Conservation (phyloP, 2,113 vertebrate genomes). For the Lophius piscatorius region DNA sequence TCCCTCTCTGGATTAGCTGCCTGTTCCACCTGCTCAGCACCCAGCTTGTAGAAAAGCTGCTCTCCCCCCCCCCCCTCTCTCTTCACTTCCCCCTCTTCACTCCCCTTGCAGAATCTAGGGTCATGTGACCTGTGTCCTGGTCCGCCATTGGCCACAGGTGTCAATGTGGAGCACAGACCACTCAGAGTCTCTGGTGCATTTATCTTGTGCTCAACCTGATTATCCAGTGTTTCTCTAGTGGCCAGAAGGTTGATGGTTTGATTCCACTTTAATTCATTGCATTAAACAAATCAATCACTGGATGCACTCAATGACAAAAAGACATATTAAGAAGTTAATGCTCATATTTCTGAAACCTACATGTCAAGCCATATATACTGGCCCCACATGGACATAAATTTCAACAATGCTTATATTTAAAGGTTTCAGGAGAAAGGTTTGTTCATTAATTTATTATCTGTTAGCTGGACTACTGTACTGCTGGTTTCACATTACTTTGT, state of each 20-base stretch:
- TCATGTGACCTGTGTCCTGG: slow-evolving; percentile 53
- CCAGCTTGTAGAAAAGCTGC: slow-evolving; percentile 73
- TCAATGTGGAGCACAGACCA: not conserved
- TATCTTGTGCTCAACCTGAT: not conserved
- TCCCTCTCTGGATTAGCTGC: slow-evolving; percentile 72
- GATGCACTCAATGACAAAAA: too few species aligned
- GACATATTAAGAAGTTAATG: too few species aligned
- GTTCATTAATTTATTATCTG: too few species aligned
- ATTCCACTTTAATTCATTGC: not conserved
- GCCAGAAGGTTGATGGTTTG: not conserved
- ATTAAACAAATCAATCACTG: too few species aligned
- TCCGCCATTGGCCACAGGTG: slow-evolving; percentile 29
- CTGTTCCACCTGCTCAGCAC: slow-evolving; percentile 76
- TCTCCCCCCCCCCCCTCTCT: slow-evolving; percentile 35
- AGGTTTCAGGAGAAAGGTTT: too few species aligned
- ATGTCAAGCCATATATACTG: too few species aligned
- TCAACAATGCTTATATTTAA: too few species aligned
- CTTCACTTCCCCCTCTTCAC: not conserved
- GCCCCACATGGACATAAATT: too few species aligned
- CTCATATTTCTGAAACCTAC: too few species aligned
- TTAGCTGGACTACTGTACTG: too few species aligned
- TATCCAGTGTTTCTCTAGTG: not conserved
- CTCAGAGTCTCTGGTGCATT: not conserved
- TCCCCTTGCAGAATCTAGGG: slow-evolving; percentile 7
- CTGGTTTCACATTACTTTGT: too few species aligned